phyloP scores from a whole-genome alignment of 1,140 invertebrate species.

The Drosophila equinoxialis region DNA sequence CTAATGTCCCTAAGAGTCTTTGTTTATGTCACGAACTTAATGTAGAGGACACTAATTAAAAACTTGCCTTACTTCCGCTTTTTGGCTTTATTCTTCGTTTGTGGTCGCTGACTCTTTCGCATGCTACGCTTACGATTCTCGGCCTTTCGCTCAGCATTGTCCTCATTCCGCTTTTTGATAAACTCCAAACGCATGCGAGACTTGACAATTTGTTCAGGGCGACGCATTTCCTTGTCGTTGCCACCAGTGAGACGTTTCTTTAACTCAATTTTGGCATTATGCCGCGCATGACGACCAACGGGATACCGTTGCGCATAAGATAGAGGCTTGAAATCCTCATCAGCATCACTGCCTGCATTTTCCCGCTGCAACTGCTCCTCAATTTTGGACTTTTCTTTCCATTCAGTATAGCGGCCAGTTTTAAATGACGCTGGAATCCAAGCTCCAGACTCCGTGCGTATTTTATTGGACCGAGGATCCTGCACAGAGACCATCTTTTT shows the following conservation, averaged over 20 bases:
- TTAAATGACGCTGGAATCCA: constrained; percentile 98
- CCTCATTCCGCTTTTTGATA: constrained; percentile 70
- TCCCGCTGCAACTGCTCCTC: constrained; percentile 86
- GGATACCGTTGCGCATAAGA: constrained; percentile 82
- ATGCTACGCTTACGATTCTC: constrained; percentile 79
- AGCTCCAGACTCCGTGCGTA: constrained; percentile 96
- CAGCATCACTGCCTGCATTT: constrained; percentile 84
- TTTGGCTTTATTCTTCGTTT: constrained; percentile 30
- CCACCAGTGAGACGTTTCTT: constrained; percentile 82
- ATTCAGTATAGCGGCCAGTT: constrained; percentile 93
- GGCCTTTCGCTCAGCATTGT: constrained; percentile 58
- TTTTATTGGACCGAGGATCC: constrained; percentile 89
- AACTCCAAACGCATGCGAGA: constrained; percentile 83
- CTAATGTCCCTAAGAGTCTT: not conserved
- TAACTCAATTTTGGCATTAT: constrained; percentile 86
- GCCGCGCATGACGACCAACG: constrained; percentile 85
- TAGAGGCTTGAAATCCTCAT: constrained; percentile 78
- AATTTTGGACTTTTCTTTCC: constrained; percentile 93
- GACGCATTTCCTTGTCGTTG: constrained; percentile 85
- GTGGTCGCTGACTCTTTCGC: constrained; percentile 70
- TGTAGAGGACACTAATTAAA: not conserved
- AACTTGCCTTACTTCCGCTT: constrained; percentile 51
- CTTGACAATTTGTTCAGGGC: constrained; percentile 89
- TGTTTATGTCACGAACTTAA: not conserved
- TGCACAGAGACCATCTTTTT: constrained; percentile 94